phyloP scores from a whole-genome alignment of 2,797 vertebrate genomes.

The Cyclopterus lumpus region DNA sequence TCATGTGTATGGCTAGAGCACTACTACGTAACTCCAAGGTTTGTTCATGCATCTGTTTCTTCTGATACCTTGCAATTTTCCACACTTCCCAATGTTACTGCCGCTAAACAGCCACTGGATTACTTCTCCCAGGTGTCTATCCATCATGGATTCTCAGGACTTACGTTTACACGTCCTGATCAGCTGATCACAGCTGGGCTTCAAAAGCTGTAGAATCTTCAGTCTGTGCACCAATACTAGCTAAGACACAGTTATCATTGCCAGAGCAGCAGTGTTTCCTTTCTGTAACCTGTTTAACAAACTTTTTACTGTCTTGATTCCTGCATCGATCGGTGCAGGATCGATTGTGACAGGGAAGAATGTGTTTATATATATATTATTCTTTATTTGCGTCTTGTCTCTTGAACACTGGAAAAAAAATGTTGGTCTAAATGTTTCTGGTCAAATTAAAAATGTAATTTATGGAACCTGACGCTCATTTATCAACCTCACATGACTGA shows the following conservation, averaged over 20 bases:
- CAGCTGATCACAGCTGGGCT: no score
- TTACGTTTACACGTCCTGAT: not conserved
- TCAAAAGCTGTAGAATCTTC: not conserved
- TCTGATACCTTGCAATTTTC: not conserved
- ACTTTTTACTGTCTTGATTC: no score
- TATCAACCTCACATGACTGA: no score
- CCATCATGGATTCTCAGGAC: not conserved
- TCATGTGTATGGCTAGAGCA: constrained; percentile 88
- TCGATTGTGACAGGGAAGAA: no score
- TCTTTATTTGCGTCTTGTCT: no score
- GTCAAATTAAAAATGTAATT: no score
- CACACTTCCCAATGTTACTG: not conserved
- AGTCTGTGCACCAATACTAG: not conserved
- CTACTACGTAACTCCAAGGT: constrained; percentile 88
- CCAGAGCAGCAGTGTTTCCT: not conserved
- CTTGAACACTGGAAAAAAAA: no score
- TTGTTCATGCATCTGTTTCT: not conserved
- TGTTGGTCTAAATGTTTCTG: no score
- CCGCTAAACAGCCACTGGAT: not conserved
- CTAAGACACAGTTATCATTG: not conserved
- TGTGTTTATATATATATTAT: no score
- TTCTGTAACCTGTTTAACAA: no score
- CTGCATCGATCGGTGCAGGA: no score
- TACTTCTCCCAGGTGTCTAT: not conserved
- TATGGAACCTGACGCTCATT: no score